Base-by-base conservation (phyloP, 2,113 vertebrate genomes). In the Ceyx margarethae region DNA sequence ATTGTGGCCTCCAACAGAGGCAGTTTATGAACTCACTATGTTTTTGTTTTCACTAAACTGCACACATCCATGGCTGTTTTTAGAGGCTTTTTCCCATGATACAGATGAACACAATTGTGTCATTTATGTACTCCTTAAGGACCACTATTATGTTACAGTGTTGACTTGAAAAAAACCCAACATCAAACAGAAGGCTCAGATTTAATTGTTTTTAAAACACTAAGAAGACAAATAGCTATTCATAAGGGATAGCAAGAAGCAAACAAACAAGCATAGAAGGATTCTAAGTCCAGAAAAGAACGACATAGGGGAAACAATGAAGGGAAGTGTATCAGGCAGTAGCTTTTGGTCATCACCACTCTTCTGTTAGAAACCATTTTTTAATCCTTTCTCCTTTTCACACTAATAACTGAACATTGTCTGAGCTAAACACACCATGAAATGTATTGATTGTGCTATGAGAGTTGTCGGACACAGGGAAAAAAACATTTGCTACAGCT, bases 381-480 rank as follows among this genome's bases (percentile, higher is more conserved):
- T 60, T 58, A 61, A 80, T 50, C 26, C 37, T 78, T 91, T 68
- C 28, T 81, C 57, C 11, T 68, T 84, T 91, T 88, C 82, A 85
- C 35, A 40, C 8, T 87, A 83, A 96, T 92, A 93, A 85, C 46
- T 40, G 69, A 93, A 73, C 73, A 64, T 65, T 93, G 35, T 95
- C 58, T 94, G 65, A 95, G 89, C 43, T 91, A 94, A 83, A 93
- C 31, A 76, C 33, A 65, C 66, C 61, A 91, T 66, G 60, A 95
- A 95, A 91, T 68, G 5, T 58, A 72, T 75, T 94, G 73, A 93
- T 95, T 81, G 48, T 65, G 17, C 22, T 75, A 45, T 81, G 53
- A 93, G 56, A 94, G 57, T 87, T 46, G 54, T 76, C 46, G 85
- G 58, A 89, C 67, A 75, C 21, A 37, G 45, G 33, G 17, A 87